A percentile compares a stretch with the other conserved stretches of the same genome.
Conservation (phyloP, 2,797 vertebrate species). For the Eulemur coronatus region DNA sequence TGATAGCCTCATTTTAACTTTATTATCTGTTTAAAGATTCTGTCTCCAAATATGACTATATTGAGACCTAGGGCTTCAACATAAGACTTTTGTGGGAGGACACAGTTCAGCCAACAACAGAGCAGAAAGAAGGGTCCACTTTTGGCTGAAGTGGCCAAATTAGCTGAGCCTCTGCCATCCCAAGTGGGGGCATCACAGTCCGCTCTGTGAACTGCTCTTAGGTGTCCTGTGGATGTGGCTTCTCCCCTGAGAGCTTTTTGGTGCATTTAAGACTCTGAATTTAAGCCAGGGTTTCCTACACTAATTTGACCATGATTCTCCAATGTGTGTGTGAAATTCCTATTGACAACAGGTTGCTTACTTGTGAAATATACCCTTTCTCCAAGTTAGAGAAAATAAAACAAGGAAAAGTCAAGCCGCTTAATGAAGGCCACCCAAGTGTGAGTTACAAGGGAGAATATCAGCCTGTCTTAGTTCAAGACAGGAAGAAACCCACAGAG, state of each 20-base stretch:
- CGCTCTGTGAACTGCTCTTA: neutral
- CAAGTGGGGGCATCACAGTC: rapidly evolving
- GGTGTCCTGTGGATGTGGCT: neutral
- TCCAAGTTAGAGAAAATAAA: neutral
- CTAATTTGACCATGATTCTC: neutral
- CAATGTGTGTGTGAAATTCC: neutral
- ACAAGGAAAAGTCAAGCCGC: neutral
- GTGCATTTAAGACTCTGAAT: neutral
- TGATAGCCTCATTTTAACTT: neutral
- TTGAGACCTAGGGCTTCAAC: neutral
- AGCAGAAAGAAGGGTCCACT: neutral
- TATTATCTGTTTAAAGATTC: neutral
- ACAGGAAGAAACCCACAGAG: neutral
- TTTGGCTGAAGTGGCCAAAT: neutral
- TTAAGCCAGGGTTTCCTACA: neutral
- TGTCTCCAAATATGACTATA: too few species aligned
- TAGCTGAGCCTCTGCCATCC: neutral
- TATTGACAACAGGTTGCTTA: neutral
- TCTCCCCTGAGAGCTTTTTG: neutral
- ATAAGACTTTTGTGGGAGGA: neutral
- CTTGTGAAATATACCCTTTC: neutral
- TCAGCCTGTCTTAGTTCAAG: neutral
- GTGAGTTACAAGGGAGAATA: neutral
- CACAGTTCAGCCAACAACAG: neutral
- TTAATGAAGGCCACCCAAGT: neutral